Base-by-base conservation (phyloP, 2,888 invertebrate species). In the Elaeidobius kamerunicus region DNA sequence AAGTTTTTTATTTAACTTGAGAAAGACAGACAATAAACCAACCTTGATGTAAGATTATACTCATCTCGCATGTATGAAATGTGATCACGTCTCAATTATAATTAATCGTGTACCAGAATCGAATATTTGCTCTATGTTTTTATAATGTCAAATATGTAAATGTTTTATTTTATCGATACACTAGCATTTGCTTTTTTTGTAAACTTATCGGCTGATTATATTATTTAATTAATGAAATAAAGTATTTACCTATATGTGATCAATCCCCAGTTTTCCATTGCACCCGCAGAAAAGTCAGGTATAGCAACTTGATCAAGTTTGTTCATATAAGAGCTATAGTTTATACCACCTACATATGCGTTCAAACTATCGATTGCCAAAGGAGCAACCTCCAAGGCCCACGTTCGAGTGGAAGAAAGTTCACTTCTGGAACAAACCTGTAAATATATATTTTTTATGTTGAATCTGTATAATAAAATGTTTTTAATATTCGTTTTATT, bases 211-310 rank as follows among this genome's bases (percentile, higher is more conserved):
- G n/a, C n/a, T n/a, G n/a, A n/a, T n/a, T n/a, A n/a, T n/a, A n/a
- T n/a, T n/a, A n/a, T n/a, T n/a, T n/a, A n/a, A n/a, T n/a, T n/a
- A n/a, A n/a, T n/a, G n/a, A n/a, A n/a, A n/a, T 6, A 23, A 23
- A 28, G 19, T 34, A 4, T 6, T 51, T 68, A 84, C 85, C 82
- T 81, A 73, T 86, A 93, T 2, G 87, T 91, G 5, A 91, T 78
- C 17, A 93, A 75, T 5, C 92, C 93, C 91, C 92, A 93, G 69
- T 94, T 93, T 69, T 92, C 91, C 92, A 92, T 92, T 43, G 91
- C 92, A 36, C 88, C 89, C 58, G 87, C 84, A 40, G 80, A 79
- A 69, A 92, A 91, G 68, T 92, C 89, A 0, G 89, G 85, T 52
- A 94, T 78, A 1, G 90, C 91, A 12, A 91, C 82, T 65, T 91